Base-by-base conservation (phyloP, 2,113 vertebrate genomes). In the Pagrus major region DNA sequence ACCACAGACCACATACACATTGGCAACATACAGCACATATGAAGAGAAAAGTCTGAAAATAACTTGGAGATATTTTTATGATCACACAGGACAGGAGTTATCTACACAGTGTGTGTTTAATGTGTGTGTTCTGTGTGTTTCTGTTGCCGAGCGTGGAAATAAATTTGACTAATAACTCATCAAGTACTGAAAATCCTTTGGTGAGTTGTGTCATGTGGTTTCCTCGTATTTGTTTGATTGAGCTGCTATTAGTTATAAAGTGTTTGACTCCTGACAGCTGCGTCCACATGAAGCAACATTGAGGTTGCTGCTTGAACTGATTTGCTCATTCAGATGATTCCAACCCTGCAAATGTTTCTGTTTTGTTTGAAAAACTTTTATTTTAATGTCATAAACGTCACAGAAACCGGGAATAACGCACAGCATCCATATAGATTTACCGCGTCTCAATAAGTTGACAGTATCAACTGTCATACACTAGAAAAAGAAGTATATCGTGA, bases 1-100 rank as follows among this genome's bases (percentile, higher is more conserved):
- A 80, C 89, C 84, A 78, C 89, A 91, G 83, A 89, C 85, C 89
- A 63, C 89, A 87, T 89, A 91, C 89, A 88, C 86, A 88, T 67
- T 90, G 90, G 89, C 88, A 85, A 80, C 85, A 79, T 85, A 68
- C 76, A 83, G 89, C 81, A 79, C 76, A 83, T 93, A 86, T 83
- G 80, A 87, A 85, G 80, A 88, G 72, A 86, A 86, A 81, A 54
- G 42, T 85, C 78, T 88, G 81, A 89, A 88, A 90, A 91, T 91
- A 90, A 79, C 84, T 25, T 31, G 4, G 9, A 37, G 81, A 86
- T 90, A 86, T 86, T 86, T 88, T 86, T 85, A 63, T 85, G 63
- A 82, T 84, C 61, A 64, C 58, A 83, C 60, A 42, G 59, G 64
- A 72, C 81, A 65, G 66, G 68, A 44, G 79, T 84, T 78, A 78